Base-by-base conservation (phyloP, 2,888 invertebrate genomes). In the Argyresthia albistria region DNA sequence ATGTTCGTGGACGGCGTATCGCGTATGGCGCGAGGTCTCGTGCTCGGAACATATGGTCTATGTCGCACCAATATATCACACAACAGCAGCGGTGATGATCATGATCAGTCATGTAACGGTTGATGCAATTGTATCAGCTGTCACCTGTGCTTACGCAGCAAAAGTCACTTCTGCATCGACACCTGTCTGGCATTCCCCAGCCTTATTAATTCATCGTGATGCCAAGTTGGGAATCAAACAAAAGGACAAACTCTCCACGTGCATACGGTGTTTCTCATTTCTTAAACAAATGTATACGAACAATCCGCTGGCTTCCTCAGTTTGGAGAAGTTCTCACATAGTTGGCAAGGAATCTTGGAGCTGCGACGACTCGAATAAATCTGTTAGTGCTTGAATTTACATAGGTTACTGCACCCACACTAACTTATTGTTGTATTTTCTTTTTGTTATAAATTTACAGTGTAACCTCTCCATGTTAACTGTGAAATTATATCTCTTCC, bases 241-340 rank as follows among this genome's bases (percentile, higher is more conserved):
- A 67, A 70, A 70, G 72, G 25, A 25, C 25, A 25, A 63, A 65
- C 67, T 65, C 65, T 76, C 76, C 70, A 70, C 70, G 25, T 25
- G 25, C 25, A 25, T 25, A 66, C 70, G 71, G 65, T 67, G 62
- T 62, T 66, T 57, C 76, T 80, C 75, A 80, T 80, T 80, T 76
- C 76, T 75, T 75, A 79, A 69, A 76, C 78, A 78, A 80, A 81
- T 80, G 67, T 78, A 77, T 77, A 76, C 77, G 70, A 77, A 80
- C 74, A 74, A 77, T 80, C 71, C 74, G 61, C 67, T 65, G 66
- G 67, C 66, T 69, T 62, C 69, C 58, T 68, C 69, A 72, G 73
- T 73, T 76, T 72, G 70, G 70, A 67, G 66, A 73, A 73, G 73
- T 77, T 77, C 76, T 78, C 75, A 75, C 78, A 79, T 78, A 67